Evolutionary conservation across 1,140 invertebrate species (phyloP).

Genomic region (Sycobia sp.): DNA sequence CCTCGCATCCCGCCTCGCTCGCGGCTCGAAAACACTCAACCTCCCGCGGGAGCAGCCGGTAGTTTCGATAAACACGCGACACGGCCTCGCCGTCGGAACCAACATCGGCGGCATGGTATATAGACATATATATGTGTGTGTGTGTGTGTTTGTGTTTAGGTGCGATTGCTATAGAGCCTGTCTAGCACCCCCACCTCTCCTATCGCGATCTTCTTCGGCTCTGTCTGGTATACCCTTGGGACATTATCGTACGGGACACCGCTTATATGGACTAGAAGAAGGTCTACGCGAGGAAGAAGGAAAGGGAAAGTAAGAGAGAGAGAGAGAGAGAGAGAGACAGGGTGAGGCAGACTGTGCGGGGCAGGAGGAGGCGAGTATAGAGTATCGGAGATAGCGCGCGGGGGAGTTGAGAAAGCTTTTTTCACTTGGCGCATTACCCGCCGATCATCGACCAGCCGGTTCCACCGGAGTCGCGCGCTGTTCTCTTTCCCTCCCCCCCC

Average conservation of each 20-base stretch:
- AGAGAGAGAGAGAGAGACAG: too few relatives aligned
- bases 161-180: too few relatives aligned
- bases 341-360: too few relatives aligned
- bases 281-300: background rate
- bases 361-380: background rate
- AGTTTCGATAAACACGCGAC: constrained; percentile 46
- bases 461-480: constrained; percentile 6
- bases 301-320: too few relatives aligned
- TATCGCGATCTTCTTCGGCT: too few relatives aligned
- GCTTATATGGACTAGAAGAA: too few relatives aligned
- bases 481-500: background rate
- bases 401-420: constrained; percentile 42
- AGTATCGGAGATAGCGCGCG: constrained; percentile 13
- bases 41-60: constrained; percentile 38
- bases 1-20: too few relatives aligned
- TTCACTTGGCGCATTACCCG: constrained; percentile 46
- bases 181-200: too few relatives aligned
- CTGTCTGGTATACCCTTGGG: constrained; percentile 38
- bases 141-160: too few relatives aligned
- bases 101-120: too few relatives aligned
- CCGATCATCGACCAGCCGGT: constrained; percentile 40
- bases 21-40: constrained; percentile 37
- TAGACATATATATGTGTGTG: constrained; percentile 34
- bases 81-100: too few relatives aligned
- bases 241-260: constrained; percentile 43